Evolutionary conservation across 2,113 vertebrate genomes (phyloP).

Genomic region (Onychostruthus taczanowskii): DNA sequence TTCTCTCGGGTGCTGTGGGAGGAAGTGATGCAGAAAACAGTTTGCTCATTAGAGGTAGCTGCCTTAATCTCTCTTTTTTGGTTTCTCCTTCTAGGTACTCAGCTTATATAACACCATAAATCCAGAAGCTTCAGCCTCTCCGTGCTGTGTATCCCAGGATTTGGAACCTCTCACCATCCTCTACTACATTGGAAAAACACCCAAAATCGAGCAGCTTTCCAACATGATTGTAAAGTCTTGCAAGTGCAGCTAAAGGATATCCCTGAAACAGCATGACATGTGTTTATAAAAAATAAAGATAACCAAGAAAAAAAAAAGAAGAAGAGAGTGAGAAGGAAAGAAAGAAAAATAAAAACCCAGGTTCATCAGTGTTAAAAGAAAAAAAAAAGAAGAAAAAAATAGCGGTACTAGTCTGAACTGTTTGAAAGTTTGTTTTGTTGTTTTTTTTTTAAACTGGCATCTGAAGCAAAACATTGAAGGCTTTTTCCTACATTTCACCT

Average conservation of each 20-base stretch:
- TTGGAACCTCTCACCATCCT: conserved; percentile 96
- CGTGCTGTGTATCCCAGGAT: conserved; percentile 96
- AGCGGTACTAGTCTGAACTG: conserved; percentile 77
- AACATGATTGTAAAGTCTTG: conserved; percentile 99
- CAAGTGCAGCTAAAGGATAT: conserved; percentile 92
- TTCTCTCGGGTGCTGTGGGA: not conserved
- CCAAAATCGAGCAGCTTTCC: conserved; percentile 97
- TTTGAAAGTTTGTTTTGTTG: conserved; percentile 69
- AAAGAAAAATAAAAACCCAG: conserved; percentile 41
- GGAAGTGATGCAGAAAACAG: not conserved
- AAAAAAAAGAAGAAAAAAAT: conserved; percentile 22
- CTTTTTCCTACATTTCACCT: conserved; percentile 73
- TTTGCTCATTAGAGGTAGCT: not conserved
- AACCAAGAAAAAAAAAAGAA: not conserved
- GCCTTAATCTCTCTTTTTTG: not conserved
- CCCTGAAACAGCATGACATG: not conserved
- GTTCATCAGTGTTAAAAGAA: conserved; percentile 63
- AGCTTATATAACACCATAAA: conserved; percentile 95
- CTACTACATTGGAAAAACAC: conserved; percentile 95
- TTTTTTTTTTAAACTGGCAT: conserved; percentile 71
- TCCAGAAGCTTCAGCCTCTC: conserved; percentile 94
- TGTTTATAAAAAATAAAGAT: not conserved
- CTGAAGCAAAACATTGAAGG: conserved; percentile 73
- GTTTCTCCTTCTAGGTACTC: conserved; percentile 80
- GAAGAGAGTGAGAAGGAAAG: not conserved